Evolutionary conservation across 1,140 invertebrate species (phyloP), one percentile per base, ranked within the genome.

Genomic region (Drosophila kohkoa): DNA sequence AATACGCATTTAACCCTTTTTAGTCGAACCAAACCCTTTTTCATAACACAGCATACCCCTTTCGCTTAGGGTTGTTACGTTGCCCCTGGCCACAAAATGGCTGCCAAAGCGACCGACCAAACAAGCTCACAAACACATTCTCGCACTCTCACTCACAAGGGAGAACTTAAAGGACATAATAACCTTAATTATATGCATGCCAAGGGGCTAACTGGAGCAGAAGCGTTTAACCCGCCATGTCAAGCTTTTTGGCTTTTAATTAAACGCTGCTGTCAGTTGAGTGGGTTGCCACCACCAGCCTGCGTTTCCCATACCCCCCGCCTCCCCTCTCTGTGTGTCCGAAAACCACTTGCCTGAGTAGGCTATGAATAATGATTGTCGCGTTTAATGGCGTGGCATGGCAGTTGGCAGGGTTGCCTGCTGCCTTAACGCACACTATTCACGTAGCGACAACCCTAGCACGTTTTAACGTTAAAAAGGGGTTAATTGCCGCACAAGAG

Each of bases 401-500:
- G 69, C 67, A 66, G 38, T 20, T 46, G n/a, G 10, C 45, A 76
- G 77, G 54, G 74, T 73, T 79, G 63, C 49, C 74, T 46, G 11
- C 48, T 38, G 16, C 11, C 0, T 28, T 3, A 25, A 25, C 20
- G 20, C 2, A 5, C 32, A 52, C 51, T 15, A 28, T 8, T 15
- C 20, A 13, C 10, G 16, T 0, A 6, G 10, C 38, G 73, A 48
- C 55, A 65, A 78, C 60, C 46, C 73, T 72, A 62, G 38, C 32
- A 35, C 38, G 32, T 13, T 65, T 68, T 30, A 45, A 35, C 54
- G 38, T 54, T 35, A 28, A 68, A 79, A 81, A 81, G 77, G 79
- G 79, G 79, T 81, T 81, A 76, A 81, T 79, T 73, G 79, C 64
- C 67, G 54, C 68, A 75, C 76, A 75, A 70, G 63, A 63, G 46